phyloP scores from a whole-genome alignment of 2,797 vertebrate genomes.

The Sebastiscus albofasciatus region DNA sequence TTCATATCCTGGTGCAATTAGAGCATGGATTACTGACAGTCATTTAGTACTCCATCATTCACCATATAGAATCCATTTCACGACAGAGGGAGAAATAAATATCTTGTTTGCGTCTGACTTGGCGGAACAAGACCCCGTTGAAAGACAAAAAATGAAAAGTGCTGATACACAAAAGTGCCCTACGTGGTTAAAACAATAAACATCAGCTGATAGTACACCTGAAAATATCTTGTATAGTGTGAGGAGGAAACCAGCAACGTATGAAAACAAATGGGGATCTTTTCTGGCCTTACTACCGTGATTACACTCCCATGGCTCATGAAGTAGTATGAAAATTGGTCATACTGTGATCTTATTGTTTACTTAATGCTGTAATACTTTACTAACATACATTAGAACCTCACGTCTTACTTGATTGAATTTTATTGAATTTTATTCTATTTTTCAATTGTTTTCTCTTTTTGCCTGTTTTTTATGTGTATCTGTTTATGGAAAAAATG shows the following conservation, averaged over 20 bases:
- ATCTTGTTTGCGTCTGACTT: constrained; percentile 7
- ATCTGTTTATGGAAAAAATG: not conserved
- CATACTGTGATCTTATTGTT: not conserved
- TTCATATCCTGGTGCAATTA: constrained; percentile 23
- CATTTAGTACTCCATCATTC: constrained; percentile 25
- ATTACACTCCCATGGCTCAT: not conserved
- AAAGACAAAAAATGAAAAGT: not conserved
- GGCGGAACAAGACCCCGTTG: not conserved
- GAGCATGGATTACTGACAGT: constrained; percentile 8
- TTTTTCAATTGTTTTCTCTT: not conserved
- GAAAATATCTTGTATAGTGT: not conserved
- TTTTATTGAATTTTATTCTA: not conserved
- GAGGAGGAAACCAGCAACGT: not conserved
- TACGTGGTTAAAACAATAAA: too few relatives aligned
- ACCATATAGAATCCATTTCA: constrained; percentile 11
- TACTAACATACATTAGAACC: not conserved
- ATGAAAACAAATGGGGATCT: not conserved
- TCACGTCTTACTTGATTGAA: not conserved
- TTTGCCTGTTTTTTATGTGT: not conserved
- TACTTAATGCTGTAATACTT: not conserved
- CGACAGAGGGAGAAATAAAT: constrained; percentile 2
- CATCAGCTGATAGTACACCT: not conserved
- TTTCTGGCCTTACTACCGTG: not conserved
- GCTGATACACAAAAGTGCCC: too few relatives aligned
- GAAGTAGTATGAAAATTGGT: not conserved